Conservation (phyloP, 2,797 vertebrate species). For the Botia kubotai region DNA sequence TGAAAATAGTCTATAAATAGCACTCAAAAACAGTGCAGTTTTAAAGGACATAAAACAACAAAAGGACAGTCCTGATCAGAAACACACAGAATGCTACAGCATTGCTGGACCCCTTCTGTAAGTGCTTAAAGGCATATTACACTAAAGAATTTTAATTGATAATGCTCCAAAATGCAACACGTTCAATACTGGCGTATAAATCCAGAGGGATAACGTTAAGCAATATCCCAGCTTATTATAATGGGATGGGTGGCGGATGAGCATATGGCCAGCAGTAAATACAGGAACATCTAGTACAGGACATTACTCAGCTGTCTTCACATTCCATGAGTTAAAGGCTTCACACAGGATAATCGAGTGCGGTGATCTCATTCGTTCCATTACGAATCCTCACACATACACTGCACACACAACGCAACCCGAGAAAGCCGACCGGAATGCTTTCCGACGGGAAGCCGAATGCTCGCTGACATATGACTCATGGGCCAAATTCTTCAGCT, state of each 20-base stretch:
- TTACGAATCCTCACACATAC: slow-evolving; percentile 42
- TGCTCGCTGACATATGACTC: slow-evolving; percentile 59
- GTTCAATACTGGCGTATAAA: not conserved
- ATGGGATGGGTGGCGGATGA: slow-evolving; percentile 8
- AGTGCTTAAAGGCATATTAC: not conserved
- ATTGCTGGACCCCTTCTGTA: not conserved
- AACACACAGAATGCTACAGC: not conserved
- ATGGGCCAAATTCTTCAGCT: slow-evolving; percentile 54
- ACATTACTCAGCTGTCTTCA: slow-evolving; percentile 45
- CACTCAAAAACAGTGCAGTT: not conserved
- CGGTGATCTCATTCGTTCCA: slow-evolving; percentile 22
- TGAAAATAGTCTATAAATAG: not conserved
- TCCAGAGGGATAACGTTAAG: slow-evolving; percentile 7
- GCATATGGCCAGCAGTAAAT: slow-evolving; percentile 38
- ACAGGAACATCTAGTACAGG: slow-evolving; percentile 44
- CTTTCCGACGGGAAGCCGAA: slow-evolving; percentile 36
- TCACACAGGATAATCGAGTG: slow-evolving; percentile 42
- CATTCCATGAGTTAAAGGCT: slow-evolving; percentile 42
- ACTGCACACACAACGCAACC: slow-evolving; percentile 27
- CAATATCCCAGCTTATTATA: slow-evolving; percentile 20
- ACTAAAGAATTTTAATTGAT: not conserved
- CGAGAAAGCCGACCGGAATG: slow-evolving; percentile 25
- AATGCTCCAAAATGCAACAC: not conserved
- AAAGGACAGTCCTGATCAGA: not conserved
- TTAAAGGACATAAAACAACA: not conserved